Conservation (phyloP, 2,888 invertebrate species). For the Rhagium mordax region DNA sequence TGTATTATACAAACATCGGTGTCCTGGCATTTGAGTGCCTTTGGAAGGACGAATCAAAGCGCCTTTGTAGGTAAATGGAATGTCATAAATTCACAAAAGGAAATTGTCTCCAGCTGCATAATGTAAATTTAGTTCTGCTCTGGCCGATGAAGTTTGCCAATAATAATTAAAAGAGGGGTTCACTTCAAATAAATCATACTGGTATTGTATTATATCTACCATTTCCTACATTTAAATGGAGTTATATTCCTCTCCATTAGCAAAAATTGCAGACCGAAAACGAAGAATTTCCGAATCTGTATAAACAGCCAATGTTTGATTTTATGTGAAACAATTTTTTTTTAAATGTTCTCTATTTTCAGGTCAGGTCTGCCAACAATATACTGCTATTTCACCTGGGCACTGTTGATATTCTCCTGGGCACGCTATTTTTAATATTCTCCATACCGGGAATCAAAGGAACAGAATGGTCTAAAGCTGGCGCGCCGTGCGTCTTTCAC, state of each 20-base stretch:
- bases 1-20: neutral
- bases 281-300: too few relatives aligned
- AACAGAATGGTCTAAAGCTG: slow-evolving; percentile 70
- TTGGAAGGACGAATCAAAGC: neutral
- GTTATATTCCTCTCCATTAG: too few relatives aligned
- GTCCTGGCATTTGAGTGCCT: neutral
- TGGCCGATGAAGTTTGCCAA: neutral
- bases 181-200: too few relatives aligned
- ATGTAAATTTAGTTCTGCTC: neutral
- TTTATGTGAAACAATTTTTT: too few relatives aligned
- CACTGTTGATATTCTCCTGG: slow-evolving; percentile 79
- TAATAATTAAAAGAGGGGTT: neutral
- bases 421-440: slow-evolving; percentile 75
- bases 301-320: too few relatives aligned
- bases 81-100: neutral
- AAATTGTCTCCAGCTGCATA: neutral
- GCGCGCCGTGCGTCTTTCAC: slow-evolving; percentile 76
- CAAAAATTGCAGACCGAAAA: too few relatives aligned
- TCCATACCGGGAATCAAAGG: slow-evolving; percentile 71
- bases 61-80: neutral
- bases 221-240: too few relatives aligned
- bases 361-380: slow-evolving; percentile 80
- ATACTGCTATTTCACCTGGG: slow-evolving; percentile 83
- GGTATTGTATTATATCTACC: too few relatives aligned
- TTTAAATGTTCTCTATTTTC: slow-evolving; percentile 60